These are phyloP conservation scores for Xenopus laevis DNA, from an alignment of 2,113 vertebrate genomes.

Conservation along the genomic window DNA sequence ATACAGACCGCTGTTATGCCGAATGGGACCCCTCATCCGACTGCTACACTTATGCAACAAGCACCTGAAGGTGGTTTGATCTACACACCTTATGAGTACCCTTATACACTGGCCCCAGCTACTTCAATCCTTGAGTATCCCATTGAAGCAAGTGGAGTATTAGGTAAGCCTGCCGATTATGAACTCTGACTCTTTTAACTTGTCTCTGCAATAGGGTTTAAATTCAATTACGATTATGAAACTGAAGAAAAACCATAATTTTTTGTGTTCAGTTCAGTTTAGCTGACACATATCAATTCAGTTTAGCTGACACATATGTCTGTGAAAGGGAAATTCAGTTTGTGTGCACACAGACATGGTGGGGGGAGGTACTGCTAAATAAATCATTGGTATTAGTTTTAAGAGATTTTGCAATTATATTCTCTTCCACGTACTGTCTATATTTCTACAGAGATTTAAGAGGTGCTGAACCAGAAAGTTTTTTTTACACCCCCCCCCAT, in stretches of 20 bases:
- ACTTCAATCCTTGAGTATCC: constrained; percentile 98
- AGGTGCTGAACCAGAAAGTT: too few species aligned
- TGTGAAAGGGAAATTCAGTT: too few species aligned
- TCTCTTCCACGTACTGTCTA: too few species aligned
- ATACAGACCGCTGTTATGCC: constrained; percentile 93
- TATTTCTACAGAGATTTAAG: too few species aligned
- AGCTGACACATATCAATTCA: too few species aligned
- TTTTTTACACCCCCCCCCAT: too few species aligned
- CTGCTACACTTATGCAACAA: constrained; percentile 83
- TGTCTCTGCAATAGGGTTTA: background rate
- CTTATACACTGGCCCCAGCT: constrained; percentile 91
- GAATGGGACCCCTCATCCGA: constrained; percentile 86
- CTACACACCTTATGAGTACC: constrained; percentile 97
- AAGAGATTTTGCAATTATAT: too few species aligned
- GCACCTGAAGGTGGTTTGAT: constrained; percentile 91
- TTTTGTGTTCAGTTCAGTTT: background rate
- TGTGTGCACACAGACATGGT: too few species aligned
- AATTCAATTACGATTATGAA: too few species aligned
- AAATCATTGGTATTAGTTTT: too few species aligned
- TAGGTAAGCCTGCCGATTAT: constrained; percentile 77
- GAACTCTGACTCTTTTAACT: constrained; percentile 6
- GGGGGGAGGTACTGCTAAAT: too few species aligned
- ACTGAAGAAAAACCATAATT: background rate
- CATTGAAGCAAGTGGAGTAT: constrained; percentile 94
- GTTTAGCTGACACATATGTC: too few species aligned